Evolutionary conservation across 2,888 invertebrate species (phyloP).

Genomic region (Pecten maximus): DNA sequence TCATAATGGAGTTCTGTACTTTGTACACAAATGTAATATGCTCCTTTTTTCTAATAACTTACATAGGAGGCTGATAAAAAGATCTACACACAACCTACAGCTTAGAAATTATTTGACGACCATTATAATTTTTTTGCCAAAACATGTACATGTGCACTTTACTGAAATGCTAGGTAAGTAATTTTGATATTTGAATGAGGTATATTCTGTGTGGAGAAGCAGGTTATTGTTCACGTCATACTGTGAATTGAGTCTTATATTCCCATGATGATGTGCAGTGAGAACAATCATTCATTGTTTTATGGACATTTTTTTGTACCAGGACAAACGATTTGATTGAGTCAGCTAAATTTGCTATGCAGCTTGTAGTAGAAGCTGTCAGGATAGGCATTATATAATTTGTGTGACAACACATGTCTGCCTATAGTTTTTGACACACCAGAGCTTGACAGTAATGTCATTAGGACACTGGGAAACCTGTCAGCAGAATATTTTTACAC

Average conservation of each 20-base stretch:
- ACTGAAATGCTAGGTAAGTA: background rate
- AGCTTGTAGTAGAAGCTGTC: background rate
- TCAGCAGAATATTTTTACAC: background rate
- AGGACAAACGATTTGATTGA: background rate
- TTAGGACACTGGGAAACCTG: background rate
- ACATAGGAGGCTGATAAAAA: background rate
- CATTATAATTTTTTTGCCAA: background rate
- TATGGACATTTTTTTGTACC: background rate
- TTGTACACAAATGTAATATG: background rate
- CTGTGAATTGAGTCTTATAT: background rate
- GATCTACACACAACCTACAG: background rate
- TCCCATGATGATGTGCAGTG: background rate
- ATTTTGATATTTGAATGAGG: background rate
- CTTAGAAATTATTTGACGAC: background rate
- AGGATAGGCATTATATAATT: background rate
- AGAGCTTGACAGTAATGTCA: background rate
- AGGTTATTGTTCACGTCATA: background rate
- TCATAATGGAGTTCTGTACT: background rate
- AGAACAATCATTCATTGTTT: slow-evolving; percentile 10
- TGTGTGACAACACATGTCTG: background rate
- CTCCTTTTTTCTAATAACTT: background rate
- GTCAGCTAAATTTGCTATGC: slow-evolving; percentile 12
- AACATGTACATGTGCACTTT: background rate
- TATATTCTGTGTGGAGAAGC: background rate
- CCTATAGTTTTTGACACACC: background rate